phyloP scores from a whole-genome alignment of 2,888 invertebrate species.

The Mesopsocus fuscifrons region DNA sequence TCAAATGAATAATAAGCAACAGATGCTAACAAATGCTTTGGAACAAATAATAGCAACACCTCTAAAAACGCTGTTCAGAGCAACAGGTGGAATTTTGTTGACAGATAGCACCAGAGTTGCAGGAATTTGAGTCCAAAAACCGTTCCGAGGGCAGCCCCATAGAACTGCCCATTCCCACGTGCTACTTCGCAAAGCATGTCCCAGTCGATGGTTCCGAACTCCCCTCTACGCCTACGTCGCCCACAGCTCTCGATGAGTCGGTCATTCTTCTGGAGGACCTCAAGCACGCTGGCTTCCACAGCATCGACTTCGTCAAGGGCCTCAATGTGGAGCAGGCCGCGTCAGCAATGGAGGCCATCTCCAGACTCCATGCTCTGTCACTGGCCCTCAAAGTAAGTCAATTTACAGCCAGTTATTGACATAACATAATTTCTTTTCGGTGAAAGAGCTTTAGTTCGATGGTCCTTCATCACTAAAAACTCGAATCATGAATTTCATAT shows the following conservation, averaged over 20 bases:
- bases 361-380: slow-evolving; percentile 52
- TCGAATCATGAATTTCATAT: too few relatives aligned
- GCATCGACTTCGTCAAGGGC: slow-evolving; percentile 49
- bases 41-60: too few relatives aligned
- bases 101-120: slow-evolving; percentile 49
- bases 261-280: slow-evolving; percentile 58
- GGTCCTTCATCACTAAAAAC: too few relatives aligned
- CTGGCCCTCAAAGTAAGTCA: slow-evolving; percentile 35
- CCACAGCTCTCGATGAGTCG: slow-evolving; percentile 27
- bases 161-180: slow-evolving; percentile 44
- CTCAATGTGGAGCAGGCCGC: slow-evolving; percentile 42
- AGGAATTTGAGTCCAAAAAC: slow-evolving; percentile 24
- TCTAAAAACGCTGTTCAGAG: too few relatives aligned
- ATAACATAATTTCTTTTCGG: too few relatives aligned
- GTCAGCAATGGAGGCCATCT: slow-evolving; percentile 50
- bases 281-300: slow-evolving; percentile 38
- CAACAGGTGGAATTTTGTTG: too few relatives aligned
- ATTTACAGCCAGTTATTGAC: background rate
- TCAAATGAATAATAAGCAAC: too few relatives aligned
- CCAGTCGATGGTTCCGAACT: slow-evolving; percentile 28
- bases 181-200: slow-evolving; percentile 44
- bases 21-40: too few relatives aligned
- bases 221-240: slow-evolving; percentile 19
- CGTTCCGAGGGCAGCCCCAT: slow-evolving; percentile 24
- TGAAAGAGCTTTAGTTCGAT: too few relatives aligned